Conservation (phyloP, 1,140 invertebrate species). For the Battus philenor region DNA sequence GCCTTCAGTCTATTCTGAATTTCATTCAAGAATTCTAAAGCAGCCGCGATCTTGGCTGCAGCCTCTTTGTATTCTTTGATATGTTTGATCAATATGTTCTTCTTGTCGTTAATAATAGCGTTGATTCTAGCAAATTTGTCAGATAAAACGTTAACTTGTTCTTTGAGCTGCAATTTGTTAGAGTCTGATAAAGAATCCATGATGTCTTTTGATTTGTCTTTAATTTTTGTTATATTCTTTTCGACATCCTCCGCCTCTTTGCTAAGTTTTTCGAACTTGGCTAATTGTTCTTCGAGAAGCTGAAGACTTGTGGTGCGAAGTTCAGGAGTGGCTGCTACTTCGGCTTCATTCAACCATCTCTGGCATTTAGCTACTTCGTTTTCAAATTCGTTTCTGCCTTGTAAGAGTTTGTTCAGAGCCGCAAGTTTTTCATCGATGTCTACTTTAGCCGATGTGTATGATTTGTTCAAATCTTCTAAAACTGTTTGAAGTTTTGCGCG, state of each 20-base stretch:
- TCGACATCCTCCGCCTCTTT: conserved; percentile 84
- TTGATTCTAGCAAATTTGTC: conserved; percentile 86
- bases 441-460: conserved; percentile 82
- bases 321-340: conserved; percentile 88
- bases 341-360: conserved; percentile 91
- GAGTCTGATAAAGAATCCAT: conserved; percentile 88
- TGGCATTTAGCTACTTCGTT: conserved; percentile 86
- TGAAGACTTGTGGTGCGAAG: conserved; percentile 85
- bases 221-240: conserved; percentile 83
- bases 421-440: conserved; percentile 85
- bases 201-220: conserved; percentile 87
- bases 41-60: conserved; percentile 85
- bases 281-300: conserved; percentile 88
- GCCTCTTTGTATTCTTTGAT: conserved; percentile 88
- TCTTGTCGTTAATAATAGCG: conserved; percentile 85
- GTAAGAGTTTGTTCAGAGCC: conserved; percentile 83
- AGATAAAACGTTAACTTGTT: conserved; percentile 85
- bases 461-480: conserved; percentile 81
- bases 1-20: conserved; percentile 90
- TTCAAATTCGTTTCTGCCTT: conserved; percentile 87
- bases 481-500: conserved; percentile 80
- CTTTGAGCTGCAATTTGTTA: conserved; percentile 87
- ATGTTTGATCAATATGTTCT: conserved; percentile 82
- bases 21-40: conserved; percentile 85
- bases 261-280: conserved; percentile 88